Evolutionary conservation across 2,113 vertebrate genomes (phyloP).

Genomic region (Mesitornis unicolor): DNA sequence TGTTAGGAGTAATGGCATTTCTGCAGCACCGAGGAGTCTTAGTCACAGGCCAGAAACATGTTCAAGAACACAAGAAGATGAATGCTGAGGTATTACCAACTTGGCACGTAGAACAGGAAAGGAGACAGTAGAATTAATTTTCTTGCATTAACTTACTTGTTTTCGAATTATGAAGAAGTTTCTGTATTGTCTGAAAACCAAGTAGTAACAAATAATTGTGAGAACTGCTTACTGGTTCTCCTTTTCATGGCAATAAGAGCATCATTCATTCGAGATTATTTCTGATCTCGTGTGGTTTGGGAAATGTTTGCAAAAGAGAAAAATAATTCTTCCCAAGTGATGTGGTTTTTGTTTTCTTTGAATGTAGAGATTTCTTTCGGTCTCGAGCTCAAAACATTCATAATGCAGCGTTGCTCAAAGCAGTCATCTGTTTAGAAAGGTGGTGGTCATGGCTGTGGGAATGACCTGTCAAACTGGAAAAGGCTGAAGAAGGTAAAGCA

Average conservation of each 20-base stretch:
- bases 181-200: constrained; percentile 11
- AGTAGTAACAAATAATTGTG: not conserved
- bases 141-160: not conserved
- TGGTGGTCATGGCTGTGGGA: not conserved
- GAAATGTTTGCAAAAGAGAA: not conserved
- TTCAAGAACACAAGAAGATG: not conserved
- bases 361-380: not conserved
- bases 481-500: not conserved
- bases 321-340: not conserved
- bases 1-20: not conserved
- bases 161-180: constrained; percentile 6
- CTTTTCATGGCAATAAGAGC: not conserved
- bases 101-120: not conserved
- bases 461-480: not conserved
- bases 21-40: not conserved
- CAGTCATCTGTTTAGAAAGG: not conserved
- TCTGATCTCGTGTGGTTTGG: not conserved
- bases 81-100: not conserved
- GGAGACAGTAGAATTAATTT: not conserved
- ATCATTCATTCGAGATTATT: not conserved
- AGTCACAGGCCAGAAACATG: not conserved
- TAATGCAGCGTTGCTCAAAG: not conserved
- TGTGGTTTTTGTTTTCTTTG: not conserved
- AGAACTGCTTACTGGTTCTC: not conserved
- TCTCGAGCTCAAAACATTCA: not conserved